phyloP scores from a whole-genome alignment of 2,888 invertebrate genomes.

The Agapostemon virescens region DNA sequence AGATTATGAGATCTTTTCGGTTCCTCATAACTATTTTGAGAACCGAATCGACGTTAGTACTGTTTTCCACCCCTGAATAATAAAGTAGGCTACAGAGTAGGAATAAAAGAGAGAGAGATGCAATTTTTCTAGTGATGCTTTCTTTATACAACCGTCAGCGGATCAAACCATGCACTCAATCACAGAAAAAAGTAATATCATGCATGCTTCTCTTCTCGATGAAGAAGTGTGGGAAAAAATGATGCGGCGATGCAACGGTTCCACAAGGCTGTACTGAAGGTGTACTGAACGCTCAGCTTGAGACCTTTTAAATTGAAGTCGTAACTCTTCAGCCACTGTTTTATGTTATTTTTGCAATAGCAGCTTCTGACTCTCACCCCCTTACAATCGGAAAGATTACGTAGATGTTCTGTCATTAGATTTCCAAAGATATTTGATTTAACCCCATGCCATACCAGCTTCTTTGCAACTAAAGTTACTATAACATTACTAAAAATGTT shows the following conservation, averaged over 20 bases:
- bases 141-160: not conserved
- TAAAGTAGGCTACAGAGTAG: too few relatives aligned
- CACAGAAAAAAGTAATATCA: not conserved
- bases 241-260: not conserved
- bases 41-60: too few relatives aligned
- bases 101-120: too few relatives aligned
- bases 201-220: not conserved
- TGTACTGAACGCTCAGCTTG: slow-evolving; percentile 15
- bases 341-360: slow-evolving; percentile 10
- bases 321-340: not conserved
- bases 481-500: too few relatives aligned
- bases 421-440: too few relatives aligned
- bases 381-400: too few relatives aligned
- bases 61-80: too few relatives aligned
- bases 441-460: too few relatives aligned
- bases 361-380: not conserved
- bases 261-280: slow-evolving; percentile 3
- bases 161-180: slow-evolving; percentile 10
- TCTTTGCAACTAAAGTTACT: too few relatives aligned
- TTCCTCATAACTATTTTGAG: too few relatives aligned
- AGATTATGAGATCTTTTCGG: too few relatives aligned
- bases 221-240: not conserved
- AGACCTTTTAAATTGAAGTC: slow-evolving; percentile 34
- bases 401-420: too few relatives aligned
- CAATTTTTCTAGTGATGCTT: not conserved